phyloP scores from a whole-genome alignment of 2,113 vertebrate species.

The Alces alces region DNA sequence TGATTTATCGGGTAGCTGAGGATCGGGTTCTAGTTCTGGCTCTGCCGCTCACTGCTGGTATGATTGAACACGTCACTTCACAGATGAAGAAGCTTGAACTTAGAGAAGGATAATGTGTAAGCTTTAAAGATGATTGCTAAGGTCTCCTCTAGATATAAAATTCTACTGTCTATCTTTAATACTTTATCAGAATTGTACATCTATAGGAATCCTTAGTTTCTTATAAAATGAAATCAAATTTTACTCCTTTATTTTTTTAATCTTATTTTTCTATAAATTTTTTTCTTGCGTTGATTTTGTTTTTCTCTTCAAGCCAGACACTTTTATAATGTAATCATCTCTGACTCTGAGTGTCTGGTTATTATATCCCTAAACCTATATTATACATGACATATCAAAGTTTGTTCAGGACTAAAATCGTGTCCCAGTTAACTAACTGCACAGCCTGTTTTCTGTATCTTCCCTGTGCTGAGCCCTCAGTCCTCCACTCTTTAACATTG shows the following conservation, averaged over 20 bases:
- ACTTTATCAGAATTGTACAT: background rate
- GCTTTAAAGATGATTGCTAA: background rate
- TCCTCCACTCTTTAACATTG: background rate
- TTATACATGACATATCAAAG: background rate
- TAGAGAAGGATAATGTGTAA: constrained; percentile 18
- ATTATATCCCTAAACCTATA: background rate
- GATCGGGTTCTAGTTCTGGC: background rate
- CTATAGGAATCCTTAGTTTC: constrained; percentile 32
- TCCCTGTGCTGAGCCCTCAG: background rate
- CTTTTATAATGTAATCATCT: constrained; percentile 21
- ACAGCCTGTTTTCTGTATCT: background rate
- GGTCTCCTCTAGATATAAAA: background rate
- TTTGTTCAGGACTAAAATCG: background rate
- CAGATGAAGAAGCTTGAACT: background rate
- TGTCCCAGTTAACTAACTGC: background rate
- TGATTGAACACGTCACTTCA: background rate
- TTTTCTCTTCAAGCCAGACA: constrained; percentile 1
- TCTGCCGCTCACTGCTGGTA: background rate
- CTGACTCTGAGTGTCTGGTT: constrained; percentile 31
- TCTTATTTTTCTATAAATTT: constrained; percentile 19
- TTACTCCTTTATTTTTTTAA: constrained; percentile 25
- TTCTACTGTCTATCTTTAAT: background rate
- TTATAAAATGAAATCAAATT: constrained; percentile 41
- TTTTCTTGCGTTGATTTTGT: constrained; percentile 13
- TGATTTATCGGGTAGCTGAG: background rate